Evolutionary conservation across 1,140 invertebrate species (phyloP).

Genomic region (Parapsyche elsis): DNA sequence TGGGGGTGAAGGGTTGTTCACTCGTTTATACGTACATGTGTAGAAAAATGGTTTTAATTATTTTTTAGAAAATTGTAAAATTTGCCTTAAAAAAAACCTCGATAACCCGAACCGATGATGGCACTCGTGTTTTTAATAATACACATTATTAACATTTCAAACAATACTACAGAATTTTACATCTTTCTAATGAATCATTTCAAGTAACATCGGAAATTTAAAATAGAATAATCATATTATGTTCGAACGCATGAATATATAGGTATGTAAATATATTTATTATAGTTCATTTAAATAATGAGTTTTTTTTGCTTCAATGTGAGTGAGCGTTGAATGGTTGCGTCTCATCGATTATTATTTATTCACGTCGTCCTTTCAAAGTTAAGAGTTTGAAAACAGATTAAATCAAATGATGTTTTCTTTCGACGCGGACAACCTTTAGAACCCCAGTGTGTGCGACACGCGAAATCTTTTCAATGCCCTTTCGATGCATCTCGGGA

Average conservation of each 20-base stretch:
- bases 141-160: too few species aligned
- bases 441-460: background rate
- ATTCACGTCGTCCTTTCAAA: background rate
- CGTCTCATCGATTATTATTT: slow-evolving; percentile 8
- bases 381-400: background rate
- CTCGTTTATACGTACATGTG: too few species aligned
- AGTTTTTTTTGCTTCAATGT: background rate
- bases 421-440: background rate
- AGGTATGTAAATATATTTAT: too few species aligned
- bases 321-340: background rate
- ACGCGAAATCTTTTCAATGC: background rate
- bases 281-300: background rate
- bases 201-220: too few species aligned
- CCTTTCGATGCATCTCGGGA: slow-evolving; percentile 2
- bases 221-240: too few species aligned
- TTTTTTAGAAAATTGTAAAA: too few species aligned
- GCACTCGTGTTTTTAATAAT: too few species aligned
- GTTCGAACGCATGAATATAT: background rate
- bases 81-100: too few species aligned
- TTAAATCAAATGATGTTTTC: slow-evolving; percentile 21
- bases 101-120: too few species aligned
- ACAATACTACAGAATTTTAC: too few species aligned
- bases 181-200: too few species aligned
- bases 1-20: slow-evolving; percentile 27
- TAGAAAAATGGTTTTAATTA: too few species aligned